Evolutionary conservation across 2,113 vertebrate species (phyloP), one percentile per base, ranked within the genome.

Genomic region (Herpetotheres cachinnans): DNA sequence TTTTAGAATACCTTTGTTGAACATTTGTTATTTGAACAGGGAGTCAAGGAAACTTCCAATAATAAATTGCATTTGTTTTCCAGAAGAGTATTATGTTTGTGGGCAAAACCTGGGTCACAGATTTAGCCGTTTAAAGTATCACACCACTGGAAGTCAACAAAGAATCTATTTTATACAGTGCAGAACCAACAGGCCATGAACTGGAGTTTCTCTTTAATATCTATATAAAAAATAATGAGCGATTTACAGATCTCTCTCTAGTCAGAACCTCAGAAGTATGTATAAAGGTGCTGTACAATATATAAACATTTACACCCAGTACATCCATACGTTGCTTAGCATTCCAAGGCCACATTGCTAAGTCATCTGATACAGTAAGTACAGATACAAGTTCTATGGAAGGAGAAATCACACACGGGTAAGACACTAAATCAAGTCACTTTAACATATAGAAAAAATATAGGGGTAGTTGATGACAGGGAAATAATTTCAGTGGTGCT

Each of bases 211-310:
- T 98, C 98, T 98, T 98, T 98, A 98, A 98, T 98, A 97, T 98
- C 98, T 99, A 99, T 99, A 99, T 99, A 99, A 99, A 99, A 99
- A 99, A 99, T 99, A 99, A 99, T 98, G 98, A 99, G 99, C 94
- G 66, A 99, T 99, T 99, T 99, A 99, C 99, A 99, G 98, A 98
- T 99, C 98, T 98, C 86, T 98, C 97, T 98, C 98, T 98, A 98
- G 98, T 98, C 98, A 99, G 99, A 98, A 98, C 96, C 97, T 97
- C 97, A 98, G 97, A 98, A 98, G 97, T 99, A 97, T 99, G 99
- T 99, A 99, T 99, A 99, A 99, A 99, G 98, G 98, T 98, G 98
- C 99, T 99, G 99, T 99, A 99, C 99, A 99, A 97, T 99, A 99
- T 99, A 99, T 98, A 99, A 99, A 99, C 99, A 99, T 99, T 99